A percentile compares a stretch with the other conserved stretches of the same genome.
phyloP scores from a whole-genome alignment of 2,888 invertebrate species.

The Hirudinaria manillensis region DNA sequence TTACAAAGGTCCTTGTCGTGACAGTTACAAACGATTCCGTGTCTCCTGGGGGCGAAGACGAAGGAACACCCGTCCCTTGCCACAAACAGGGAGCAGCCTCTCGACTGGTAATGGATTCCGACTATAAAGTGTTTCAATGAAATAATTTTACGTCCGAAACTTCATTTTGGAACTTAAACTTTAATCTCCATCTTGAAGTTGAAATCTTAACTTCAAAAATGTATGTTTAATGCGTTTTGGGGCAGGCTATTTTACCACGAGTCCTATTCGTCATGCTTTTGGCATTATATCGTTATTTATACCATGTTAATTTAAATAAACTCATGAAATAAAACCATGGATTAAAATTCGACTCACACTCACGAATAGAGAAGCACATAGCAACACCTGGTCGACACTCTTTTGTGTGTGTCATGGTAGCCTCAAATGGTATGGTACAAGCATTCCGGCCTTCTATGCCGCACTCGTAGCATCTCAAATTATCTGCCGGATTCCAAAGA shows the following conservation, averaged over 20 bases:
- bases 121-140: not conserved
- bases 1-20: conserved; percentile 6
- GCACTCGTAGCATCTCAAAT: conserved; percentile 6
- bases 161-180: not conserved
- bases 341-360: not conserved
- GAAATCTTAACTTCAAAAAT: too few species aligned
- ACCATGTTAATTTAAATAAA: not conserved
- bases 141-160: not conserved
- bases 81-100: conserved; percentile 7
- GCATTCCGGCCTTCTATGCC: not conserved
- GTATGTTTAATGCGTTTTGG: too few species aligned
- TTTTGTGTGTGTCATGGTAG: not conserved
- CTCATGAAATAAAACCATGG: not conserved
- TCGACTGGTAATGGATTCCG: not conserved
- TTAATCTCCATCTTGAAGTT: too few species aligned
- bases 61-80: not conserved
- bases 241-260: too few species aligned
- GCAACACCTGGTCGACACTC: not conserved
- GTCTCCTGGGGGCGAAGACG: not conserved
- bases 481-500: too few species aligned
- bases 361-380: not conserved
- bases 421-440: not conserved
- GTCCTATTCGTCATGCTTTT: too few species aligned
- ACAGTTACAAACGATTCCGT: conserved; percentile 11
- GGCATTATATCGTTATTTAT: too few species aligned